phyloP scores from a whole-genome alignment of 2,797 vertebrate genomes.

The Tokudaia muenninki region DNA sequence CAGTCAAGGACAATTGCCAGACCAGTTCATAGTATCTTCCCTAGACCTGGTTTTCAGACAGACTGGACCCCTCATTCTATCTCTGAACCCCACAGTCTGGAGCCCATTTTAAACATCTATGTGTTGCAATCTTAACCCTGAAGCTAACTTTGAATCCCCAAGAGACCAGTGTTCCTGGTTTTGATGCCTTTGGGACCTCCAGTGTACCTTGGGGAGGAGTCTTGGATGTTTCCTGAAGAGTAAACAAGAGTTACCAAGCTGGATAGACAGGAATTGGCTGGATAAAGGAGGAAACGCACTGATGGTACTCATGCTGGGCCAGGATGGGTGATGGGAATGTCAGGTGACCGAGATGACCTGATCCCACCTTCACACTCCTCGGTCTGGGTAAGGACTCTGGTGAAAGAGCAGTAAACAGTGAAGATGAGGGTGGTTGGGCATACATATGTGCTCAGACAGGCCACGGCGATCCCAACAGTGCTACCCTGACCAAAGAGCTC shows the following conservation, averaged over 20 bases:
- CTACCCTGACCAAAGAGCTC: too few species aligned
- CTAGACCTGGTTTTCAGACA: background rate
- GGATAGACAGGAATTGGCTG: background rate
- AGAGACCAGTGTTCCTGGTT: background rate
- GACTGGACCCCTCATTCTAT: background rate
- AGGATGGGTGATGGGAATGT: background rate
- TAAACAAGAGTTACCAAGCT: background rate
- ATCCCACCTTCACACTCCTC: background rate
- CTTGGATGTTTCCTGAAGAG: background rate
- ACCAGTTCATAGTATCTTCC: background rate
- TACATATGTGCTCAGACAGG: background rate
- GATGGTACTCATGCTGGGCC: fast-evolving
- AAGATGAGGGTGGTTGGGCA: background rate
- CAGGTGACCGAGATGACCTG: too few species aligned
- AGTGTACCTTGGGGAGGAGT: background rate
- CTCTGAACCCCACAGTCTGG: background rate
- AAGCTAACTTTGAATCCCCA: background rate
- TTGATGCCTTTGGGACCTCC: background rate
- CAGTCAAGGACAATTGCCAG: background rate
- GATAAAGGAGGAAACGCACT: background rate
- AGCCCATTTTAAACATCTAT: background rate
- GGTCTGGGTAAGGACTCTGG: too few species aligned
- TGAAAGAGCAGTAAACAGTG: background rate
- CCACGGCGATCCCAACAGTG: background rate
- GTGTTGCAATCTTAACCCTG: background rate